Evolutionary conservation across 2,888 invertebrate genomes (phyloP), one percentile per base, ranked within the genome.

Genomic region (Bedellia somnulentella): DNA sequence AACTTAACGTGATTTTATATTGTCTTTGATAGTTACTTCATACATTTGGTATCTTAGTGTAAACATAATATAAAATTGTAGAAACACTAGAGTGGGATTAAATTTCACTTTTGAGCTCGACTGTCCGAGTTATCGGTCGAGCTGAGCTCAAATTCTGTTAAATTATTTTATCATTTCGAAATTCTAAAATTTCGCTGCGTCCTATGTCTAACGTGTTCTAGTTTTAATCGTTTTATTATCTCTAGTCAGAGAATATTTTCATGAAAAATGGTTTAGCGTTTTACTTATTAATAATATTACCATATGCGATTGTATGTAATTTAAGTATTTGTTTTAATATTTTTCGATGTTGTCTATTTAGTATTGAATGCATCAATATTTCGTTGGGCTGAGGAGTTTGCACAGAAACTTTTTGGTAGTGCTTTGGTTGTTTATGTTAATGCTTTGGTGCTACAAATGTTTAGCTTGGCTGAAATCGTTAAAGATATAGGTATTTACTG

Each of bases 181-280:
- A n/a, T n/a, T n/a, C n/a, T n/a, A n/a, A n/a, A n/a, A n/a, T n/a
- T n/a, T n/a, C n/a, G n/a, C n/a, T n/a, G n/a, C n/a, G n/a, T n/a
- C n/a, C n/a, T n/a, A n/a, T n/a, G n/a, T n/a, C n/a, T n/a, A n/a
- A n/a, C n/a, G 18, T 58, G 55, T 62, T 59, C 38, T 70, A 70
- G 66, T 45, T 52, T 67, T 67, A 58, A 49, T 54, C 56, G 53
- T 62, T 55, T 57, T n/a, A n/a, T 53, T 61, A 68, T 71, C 68
- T 73, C 75, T 75, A 75, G 75, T 75, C 75, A 75, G 73, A 66
- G 75, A 75, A 59, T 54, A 47, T 61, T n/a, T 60, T 64, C 47
- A 47, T 44, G 58, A n/a, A n/a, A 63, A 58, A 58, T 45, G 54
- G 60, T 67, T 68, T 71, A 71, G 75, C 71, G 71, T 62, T n/a